Percentiles rank a stretch among this genome's conserved stretches.
phyloP scores from a whole-genome alignment of 2,797 vertebrate species.

The Melanotaenia parkinsoni region DNA sequence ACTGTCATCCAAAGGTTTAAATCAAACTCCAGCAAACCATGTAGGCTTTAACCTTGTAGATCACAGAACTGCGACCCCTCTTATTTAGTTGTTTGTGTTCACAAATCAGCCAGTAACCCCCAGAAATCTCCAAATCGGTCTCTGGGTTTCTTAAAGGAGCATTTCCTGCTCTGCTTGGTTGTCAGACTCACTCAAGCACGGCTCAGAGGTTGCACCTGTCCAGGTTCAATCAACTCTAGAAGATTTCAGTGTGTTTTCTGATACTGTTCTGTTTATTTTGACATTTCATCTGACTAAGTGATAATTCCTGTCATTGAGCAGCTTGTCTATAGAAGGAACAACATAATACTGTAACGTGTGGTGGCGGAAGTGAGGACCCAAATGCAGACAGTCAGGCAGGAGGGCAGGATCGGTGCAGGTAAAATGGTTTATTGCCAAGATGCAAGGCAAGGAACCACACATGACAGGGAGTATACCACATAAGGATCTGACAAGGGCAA shows the following conservation, averaged over 20 bases:
- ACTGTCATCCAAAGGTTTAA: constrained; percentile 22
- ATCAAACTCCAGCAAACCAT: constrained; percentile 36
- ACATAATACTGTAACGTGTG: not conserved
- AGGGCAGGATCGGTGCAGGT: no score
- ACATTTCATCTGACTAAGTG: not conserved
- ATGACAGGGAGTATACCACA: no score
- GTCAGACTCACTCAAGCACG: constrained; percentile 23
- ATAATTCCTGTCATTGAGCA: not conserved
- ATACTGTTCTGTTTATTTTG: not conserved
- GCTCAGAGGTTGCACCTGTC: constrained; percentile 8
- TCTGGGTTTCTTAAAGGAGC: constrained; percentile 44
- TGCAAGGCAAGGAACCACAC: no score
- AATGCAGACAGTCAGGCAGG: no score
- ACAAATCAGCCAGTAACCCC: constrained; percentile 69
- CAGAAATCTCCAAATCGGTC: constrained; percentile 63
- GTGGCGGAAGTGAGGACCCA: no score
- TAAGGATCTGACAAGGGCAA: no score
- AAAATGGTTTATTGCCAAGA: no score
- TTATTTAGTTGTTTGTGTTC: constrained; percentile 74
- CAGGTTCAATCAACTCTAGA: constrained; percentile 1
- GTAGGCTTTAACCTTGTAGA: constrained; percentile 39
- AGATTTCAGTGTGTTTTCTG: not conserved
- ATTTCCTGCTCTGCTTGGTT: constrained; percentile 32
- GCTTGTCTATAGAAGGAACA: not conserved
- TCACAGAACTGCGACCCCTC: constrained; percentile 56